phyloP scores from a whole-genome alignment of 2,113 vertebrate genomes.

The Ciconia stormi region DNA sequence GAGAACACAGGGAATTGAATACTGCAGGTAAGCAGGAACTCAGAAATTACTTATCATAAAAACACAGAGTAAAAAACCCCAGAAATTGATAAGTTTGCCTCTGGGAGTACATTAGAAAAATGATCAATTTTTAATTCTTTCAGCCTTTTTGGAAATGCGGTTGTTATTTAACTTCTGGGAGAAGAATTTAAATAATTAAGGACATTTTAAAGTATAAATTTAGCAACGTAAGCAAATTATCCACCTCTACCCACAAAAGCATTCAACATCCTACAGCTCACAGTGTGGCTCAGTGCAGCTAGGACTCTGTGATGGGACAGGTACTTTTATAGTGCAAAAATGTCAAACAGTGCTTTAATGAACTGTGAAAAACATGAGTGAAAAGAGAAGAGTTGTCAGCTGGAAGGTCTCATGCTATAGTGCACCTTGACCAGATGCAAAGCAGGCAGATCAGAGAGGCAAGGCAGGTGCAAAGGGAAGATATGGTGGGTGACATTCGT shows the following conservation, averaged over 20 bases:
- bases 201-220: neutral
- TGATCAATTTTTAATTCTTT: neutral
- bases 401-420: neutral
- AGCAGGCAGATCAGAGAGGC: neutral
- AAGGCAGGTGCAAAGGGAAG: neutral
- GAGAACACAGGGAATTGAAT: neutral
- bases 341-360: neutral
- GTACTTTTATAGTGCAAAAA: neutral
- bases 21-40: neutral
- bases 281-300: neutral
- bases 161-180: neutral
- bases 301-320: too few species aligned
- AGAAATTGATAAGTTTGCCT: neutral
- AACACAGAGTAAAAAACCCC: neutral
- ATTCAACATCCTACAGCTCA: neutral
- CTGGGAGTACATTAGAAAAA: neutral
- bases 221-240: neutral
- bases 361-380: neutral
- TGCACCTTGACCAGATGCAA: neutral
- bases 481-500: accelerated
- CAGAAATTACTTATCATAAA: neutral
- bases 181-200: neutral
- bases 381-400: neutral
- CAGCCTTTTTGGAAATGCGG: neutral
- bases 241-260: neutral